Base-by-base conservation (phyloP, 2,113 vertebrate species). In the Rhinopomastus cyanomelas region DNA sequence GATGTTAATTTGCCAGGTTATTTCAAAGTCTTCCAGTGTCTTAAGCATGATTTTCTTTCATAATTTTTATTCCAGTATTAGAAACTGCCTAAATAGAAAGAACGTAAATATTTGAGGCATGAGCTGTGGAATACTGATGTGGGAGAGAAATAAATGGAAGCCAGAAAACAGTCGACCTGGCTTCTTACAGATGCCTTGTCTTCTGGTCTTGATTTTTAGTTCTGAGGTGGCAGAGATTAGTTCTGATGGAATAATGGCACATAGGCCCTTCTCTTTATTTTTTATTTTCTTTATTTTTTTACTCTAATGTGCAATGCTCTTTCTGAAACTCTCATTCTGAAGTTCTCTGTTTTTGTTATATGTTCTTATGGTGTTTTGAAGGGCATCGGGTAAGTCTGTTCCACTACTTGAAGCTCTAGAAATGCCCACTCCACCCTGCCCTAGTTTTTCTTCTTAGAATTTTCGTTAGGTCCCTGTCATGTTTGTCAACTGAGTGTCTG, bases 311-410 rank as follows among this genome's bases (percentile, higher is more conserved):
- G 39, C 39, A 12, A 42, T 42, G 6, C 3, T 75, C 29, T 1
- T 9, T 87, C 16, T 60, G n/a, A 68, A 48, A 34, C 20, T 39
- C 10, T 60, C 18, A 26, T 53, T 42, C 19, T 65, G 3, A 53
- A 26, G 1, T 25, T 85, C 4, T 30, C 46, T 16, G 6, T 26
- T 1, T 62, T 64, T 53, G 3, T 51, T 12, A 3, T 1, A 0
- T 32, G 7, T 77, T 65, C 20, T 68, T 3, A 8, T 12, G 8
- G 8, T 25, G 19, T 79, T 75, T 85, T 72, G 26, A 51, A 66
- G 8, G 8, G 5, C 6, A 75, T 72, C 8, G 29, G 2, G 14
- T 51, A 67, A 15, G 20, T 19, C 26, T 69, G 23, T 66, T 82
- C 13, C 56, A 7, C 7, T 46, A 12, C 12, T 56, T 68, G 4